phyloP scores from a whole-genome alignment of 23 tunicate genomes.

The Corella eumyota region DNA sequence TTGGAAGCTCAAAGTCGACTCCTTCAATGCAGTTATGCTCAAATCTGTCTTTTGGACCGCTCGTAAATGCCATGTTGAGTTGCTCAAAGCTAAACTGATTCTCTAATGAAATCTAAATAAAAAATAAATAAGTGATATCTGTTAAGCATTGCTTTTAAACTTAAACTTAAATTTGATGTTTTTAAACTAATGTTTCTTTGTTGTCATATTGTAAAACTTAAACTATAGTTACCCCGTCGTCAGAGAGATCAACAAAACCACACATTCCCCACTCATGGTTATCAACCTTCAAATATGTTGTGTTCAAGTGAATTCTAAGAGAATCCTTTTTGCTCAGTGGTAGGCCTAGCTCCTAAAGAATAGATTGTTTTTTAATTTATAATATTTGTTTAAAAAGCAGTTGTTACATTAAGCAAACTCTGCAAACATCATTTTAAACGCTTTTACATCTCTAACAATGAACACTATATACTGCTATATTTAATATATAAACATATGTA shows the following conservation, averaged over 20 bases:
- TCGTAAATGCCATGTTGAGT: slow-evolving; percentile 53
- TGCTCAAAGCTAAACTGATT: slow-evolving; percentile 38
- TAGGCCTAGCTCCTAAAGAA: slow-evolving; percentile 61
- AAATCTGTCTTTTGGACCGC: slow-evolving; percentile 63
- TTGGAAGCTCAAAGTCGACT: slow-evolving; percentile 51
- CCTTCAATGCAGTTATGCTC: slow-evolving; percentile 50
- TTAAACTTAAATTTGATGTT: too few relatives aligned
- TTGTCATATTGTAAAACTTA: not conserved
- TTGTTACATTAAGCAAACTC: too few relatives aligned
- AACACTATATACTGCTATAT: too few relatives aligned
- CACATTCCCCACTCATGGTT: slow-evolving; percentile 91
- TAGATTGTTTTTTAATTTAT: too few relatives aligned
- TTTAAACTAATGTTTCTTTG: too few relatives aligned
- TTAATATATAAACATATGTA: too few relatives aligned
- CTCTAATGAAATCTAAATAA: slow-evolving; percentile 21
- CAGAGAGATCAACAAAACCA: slow-evolving; percentile 70
- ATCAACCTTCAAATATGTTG: slow-evolving; percentile 64
- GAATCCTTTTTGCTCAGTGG: slow-evolving; percentile 23
- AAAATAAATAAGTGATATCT: too few relatives aligned
- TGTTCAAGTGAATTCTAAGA: slow-evolving; percentile 49
- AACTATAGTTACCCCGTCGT: slow-evolving; percentile 12
- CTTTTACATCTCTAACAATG: too few relatives aligned
- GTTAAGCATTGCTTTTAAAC: too few relatives aligned
- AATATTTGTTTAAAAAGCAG: too few relatives aligned
- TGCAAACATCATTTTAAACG: too few relatives aligned